Evolutionary conservation across 2,113 vertebrate genomes (phyloP), one percentile per base, ranked within the genome.

Genomic region (Dipodomys merriami): DNA sequence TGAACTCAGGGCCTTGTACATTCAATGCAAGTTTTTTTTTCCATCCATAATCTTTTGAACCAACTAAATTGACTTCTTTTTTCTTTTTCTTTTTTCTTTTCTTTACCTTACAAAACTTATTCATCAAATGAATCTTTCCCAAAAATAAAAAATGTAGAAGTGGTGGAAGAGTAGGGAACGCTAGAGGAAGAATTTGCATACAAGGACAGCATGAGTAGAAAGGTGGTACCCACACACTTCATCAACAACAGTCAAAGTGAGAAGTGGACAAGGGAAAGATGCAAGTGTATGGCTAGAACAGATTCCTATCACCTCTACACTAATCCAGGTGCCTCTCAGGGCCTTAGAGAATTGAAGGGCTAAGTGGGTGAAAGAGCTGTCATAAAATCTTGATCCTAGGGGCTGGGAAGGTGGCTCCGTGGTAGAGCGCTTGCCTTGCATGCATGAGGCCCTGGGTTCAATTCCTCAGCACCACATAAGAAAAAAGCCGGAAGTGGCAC

Each of bases 211-310:
- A 30, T 4, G 9, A 46, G 35, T 7, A 53, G 46, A 64, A 46
- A 6, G 25, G 15, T 57, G 30, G 35, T 16, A 18, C 20, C 35
- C 18, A 6, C n/a, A 2, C 7, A 39, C n/a, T 27, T 39, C 3
- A 1, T 6, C 0, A 16, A 22, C 11, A 39, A 39, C 2, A 8
- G 44, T 46, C 73, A n/a, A 25, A 4, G 2, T 19, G 12, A 57
- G 20, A 88, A 29, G 33, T 39, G 57, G 11, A 15, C 11, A 20
- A 20, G 22, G 49, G 78, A 20, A 80, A 64, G 35, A 39, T 12
- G 25, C 49, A 30, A 25, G 25, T 18, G 44, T 19, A 8, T 2
- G 39, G 39, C 23, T 79, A 7, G 25, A 39, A 62, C 0, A 29
- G n/a, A 53, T 9, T 2, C n/a, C 13, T 2, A 7, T 30, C 11